Evolutionary conservation across 1,140 invertebrate species (phyloP).

Genomic region (Rhyacophila brunnea): DNA sequence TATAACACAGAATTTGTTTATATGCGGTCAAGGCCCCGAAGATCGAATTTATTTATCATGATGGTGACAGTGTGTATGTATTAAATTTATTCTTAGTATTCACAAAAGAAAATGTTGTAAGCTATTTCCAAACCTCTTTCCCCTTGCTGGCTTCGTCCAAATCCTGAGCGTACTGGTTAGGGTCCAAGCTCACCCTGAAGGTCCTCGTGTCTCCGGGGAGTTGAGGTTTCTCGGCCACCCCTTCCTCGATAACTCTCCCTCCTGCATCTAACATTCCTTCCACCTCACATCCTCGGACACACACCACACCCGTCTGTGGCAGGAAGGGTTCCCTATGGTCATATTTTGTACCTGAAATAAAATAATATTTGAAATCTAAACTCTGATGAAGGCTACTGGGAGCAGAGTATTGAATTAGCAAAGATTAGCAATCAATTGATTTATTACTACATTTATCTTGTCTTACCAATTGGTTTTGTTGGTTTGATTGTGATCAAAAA

Average conservation of each 20-base stretch:
- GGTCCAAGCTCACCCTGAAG: slow-evolving; percentile 91
- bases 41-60: no score
- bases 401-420: no score
- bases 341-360: slow-evolving; percentile 68
- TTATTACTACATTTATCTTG: no score
- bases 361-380: no score
- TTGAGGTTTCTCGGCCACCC: slow-evolving; percentile 83
- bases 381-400: no score
- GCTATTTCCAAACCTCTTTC: slow-evolving; percentile 63
- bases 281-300: slow-evolving; percentile 96
- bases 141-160: slow-evolving; percentile 80
- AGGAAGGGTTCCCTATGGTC: slow-evolving; percentile 81
- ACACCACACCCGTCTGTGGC: slow-evolving; percentile 86
- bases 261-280: slow-evolving; percentile 98
- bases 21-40: no score
- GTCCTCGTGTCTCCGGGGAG: slow-evolving; percentile 87
- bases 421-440: no score
- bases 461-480: slow-evolving; percentile 72
- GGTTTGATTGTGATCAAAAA: slow-evolving; percentile 92
- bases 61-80: no score
- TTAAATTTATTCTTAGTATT: no score
- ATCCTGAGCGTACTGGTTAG: slow-evolving; percentile 94
- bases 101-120: no score
- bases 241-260: slow-evolving; percentile 96
- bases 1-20: no score